Evolutionary conservation across 2,888 invertebrate species (phyloP).

Genomic region (Gerosis bhagava): DNA sequence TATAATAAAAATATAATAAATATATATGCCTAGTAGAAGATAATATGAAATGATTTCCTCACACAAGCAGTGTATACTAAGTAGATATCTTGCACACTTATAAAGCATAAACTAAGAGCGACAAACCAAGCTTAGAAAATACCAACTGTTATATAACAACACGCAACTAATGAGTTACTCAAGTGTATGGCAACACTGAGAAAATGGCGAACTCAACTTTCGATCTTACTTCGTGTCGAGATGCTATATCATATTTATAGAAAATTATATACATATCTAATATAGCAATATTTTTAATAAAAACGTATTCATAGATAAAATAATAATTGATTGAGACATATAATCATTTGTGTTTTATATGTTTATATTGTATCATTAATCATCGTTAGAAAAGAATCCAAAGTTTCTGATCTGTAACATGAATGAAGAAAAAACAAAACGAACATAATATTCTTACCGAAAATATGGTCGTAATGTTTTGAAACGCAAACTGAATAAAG

Average conservation of each 20-base stretch:
- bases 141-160: slow-evolving; percentile 20
- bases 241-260: not conserved
- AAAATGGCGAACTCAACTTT: slow-evolving; percentile 20
- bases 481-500: slow-evolving; percentile 4
- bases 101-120: slow-evolving; percentile 10
- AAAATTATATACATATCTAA: no score
- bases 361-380: no score
- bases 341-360: no score
- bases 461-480: not conserved
- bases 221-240: slow-evolving; percentile 23
- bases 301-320: no score
- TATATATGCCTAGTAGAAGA: no score
- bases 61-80: not conserved
- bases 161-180: slow-evolving; percentile 25
- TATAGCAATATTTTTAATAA: no score
- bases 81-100: slow-evolving; percentile 16
- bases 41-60: not conserved
- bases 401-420: no score
- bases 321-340: no score
- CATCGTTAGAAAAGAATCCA: no score
- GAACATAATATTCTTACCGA: not conserved
- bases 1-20: no score
- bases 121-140: slow-evolving; percentile 21
- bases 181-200: slow-evolving; percentile 16
- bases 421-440: not conserved